phyloP scores from a whole-genome alignment of 2,888 invertebrate species.

The Chloromyia formosa region DNA sequence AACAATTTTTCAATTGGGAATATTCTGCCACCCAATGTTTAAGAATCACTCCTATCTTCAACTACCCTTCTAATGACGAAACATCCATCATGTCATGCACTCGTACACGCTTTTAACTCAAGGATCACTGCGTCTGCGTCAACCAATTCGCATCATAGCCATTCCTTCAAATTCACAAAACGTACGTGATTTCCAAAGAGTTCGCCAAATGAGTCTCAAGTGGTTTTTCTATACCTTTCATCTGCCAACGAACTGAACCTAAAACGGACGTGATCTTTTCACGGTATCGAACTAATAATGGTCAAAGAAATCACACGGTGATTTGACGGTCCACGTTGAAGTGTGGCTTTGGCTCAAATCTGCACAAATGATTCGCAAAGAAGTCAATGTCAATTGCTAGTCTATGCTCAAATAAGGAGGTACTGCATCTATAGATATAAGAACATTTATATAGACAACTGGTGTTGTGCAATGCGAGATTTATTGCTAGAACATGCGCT shows the following conservation, averaged over 20 bases:
- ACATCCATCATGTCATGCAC: no score
- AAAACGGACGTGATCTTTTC: slow-evolving; percentile 4
- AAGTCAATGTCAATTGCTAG: slow-evolving; percentile 37
- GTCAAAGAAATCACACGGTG: slow-evolving; percentile 23
- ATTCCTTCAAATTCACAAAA: slow-evolving; percentile 5
- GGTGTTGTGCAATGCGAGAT: background rate
- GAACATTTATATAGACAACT: background rate
- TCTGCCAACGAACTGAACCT: background rate
- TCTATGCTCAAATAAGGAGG: slow-evolving; percentile 1
- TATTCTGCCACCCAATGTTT: no score
- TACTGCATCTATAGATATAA: background rate
- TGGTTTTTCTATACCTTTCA: background rate
- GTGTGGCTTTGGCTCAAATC: slow-evolving; percentile 13
- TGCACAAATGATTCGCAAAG: slow-evolving; percentile 18
- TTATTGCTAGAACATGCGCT: background rate
- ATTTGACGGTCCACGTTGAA: slow-evolving; percentile 20
- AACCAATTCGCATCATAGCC: no score
- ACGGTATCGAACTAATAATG: slow-evolving; percentile 20
- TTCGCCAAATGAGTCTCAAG: background rate
- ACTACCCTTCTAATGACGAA: no score
- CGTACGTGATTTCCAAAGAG: slow-evolving; percentile 2
- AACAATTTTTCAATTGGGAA: no score
- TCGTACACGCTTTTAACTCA: no score
- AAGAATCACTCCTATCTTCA: no score
- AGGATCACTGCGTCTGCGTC: no score